These are phyloP conservation scores for Drosophila yakuba DNA, from an alignment of 1,140 invertebrate species.

Conservation along the genomic window DNA sequence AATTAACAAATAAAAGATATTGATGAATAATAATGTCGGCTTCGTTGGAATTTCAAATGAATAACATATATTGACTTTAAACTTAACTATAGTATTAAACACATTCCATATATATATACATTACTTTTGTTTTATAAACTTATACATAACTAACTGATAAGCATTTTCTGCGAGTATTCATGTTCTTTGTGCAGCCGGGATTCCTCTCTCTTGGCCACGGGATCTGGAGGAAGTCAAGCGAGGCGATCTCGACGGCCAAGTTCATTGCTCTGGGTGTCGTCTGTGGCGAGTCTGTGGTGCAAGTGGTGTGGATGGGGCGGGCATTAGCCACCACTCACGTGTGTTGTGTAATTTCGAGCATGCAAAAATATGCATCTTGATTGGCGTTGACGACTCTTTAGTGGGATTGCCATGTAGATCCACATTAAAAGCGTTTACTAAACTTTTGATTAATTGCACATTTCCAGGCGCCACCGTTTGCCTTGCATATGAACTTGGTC, in stretches of 20 bases:
- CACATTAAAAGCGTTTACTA: slow-evolving; percentile 47
- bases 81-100: no score
- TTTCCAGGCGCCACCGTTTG: slow-evolving; percentile 52
- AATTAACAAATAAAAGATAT: no score
- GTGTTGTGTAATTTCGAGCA: slow-evolving; percentile 63
- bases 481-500: slow-evolving; percentile 33
- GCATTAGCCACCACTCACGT: slow-evolving; percentile 46
- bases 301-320: slow-evolving; percentile 3
- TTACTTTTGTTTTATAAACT: no score
- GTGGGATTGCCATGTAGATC: slow-evolving; percentile 2
- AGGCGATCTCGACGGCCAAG: slow-evolving; percentile 64
- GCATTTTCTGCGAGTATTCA: background rate
- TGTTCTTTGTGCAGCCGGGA: slow-evolving; percentile 39
- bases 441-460: slow-evolving; percentile 71
- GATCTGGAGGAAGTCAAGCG: slow-evolving; percentile 60
- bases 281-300: slow-evolving; percentile 43
- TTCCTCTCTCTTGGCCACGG: slow-evolving; percentile 32
- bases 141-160: background rate
- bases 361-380: slow-evolving; percentile 73
- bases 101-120: background rate
- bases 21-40: no score
- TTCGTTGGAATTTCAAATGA: no score
- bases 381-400: slow-evolving; percentile 51
- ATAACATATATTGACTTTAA: no score
- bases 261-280: slow-evolving; percentile 70